Conservation (phyloP, 1,140 invertebrate species). For the Leptinotarsa lineolata region DNA sequence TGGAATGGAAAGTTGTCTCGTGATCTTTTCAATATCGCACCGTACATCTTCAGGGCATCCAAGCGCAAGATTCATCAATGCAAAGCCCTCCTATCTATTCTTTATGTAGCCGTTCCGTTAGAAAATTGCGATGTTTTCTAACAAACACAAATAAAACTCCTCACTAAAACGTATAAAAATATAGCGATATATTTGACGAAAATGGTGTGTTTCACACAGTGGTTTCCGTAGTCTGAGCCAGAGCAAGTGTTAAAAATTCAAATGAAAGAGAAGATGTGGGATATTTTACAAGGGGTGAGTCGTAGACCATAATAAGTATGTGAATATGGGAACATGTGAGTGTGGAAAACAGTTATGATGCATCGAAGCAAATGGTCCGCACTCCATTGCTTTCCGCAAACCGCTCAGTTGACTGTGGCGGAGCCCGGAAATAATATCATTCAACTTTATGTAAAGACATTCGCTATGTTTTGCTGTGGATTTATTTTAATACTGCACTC, state of each 20-base stretch:
- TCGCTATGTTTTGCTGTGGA: constrained; percentile 34
- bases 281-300: constrained; percentile 25
- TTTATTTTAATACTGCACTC: constrained; percentile 33
- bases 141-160: constrained; percentile 7
- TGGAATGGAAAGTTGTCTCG: too few relatives aligned
- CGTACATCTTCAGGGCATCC: too few relatives aligned
- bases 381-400: constrained; percentile 41
- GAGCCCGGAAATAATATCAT: constrained; percentile 37
- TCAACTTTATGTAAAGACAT: constrained; percentile 40
- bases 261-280: constrained; percentile 22
- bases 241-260: constrained; percentile 24
- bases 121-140: neutral
- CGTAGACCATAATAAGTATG: constrained; percentile 30
- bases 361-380: constrained; percentile 37
- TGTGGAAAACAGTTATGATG: constrained; percentile 39
- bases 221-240: constrained; percentile 5
- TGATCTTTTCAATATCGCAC: too few relatives aligned
- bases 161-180: neutral
- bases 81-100: too few relatives aligned
- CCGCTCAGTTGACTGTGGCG: constrained; percentile 35
- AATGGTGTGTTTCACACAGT: constrained; percentile 3
- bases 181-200: neutral
- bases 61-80: too few relatives aligned
- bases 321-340: constrained; percentile 43
- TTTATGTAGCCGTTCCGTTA: too few relatives aligned